Evolutionary conservation across 2,113 vertebrate genomes (phyloP).

Genomic region (Actenoides hombroni): DNA sequence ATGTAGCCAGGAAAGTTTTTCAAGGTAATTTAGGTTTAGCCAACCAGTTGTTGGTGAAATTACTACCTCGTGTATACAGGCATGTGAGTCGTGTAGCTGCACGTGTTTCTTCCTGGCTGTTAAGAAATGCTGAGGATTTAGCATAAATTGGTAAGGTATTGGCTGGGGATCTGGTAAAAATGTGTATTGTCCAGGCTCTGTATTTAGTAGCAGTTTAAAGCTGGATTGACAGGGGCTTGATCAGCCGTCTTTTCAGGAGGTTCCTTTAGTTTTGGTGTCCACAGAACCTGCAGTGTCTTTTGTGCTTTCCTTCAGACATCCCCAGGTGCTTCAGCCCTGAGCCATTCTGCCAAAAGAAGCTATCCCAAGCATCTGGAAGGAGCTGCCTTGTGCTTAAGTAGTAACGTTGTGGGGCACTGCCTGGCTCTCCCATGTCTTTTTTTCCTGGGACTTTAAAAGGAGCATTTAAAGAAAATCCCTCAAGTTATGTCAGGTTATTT

Average conservation of each 20-base stretch:
- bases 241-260: not conserved
- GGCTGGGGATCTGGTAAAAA: not conserved
- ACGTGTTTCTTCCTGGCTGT: rapidly evolving
- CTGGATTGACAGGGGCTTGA: not conserved
- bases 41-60: not conserved
- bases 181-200: not conserved
- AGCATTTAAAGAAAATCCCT: not conserved
- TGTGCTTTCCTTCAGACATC: not conserved
- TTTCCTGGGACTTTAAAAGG: not conserved
- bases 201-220: not conserved
- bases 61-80: rapidly evolving
- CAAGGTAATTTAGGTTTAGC: not conserved
- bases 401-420: not conserved
- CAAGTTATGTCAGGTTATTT: not conserved
- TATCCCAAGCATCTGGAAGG: not conserved
- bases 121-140: not conserved
- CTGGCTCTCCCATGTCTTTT: not conserved
- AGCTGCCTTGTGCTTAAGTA: not conserved
- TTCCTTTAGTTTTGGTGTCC: not conserved
- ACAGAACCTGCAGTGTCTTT: not conserved
- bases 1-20: not conserved
- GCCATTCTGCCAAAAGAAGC: not conserved
- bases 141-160: not conserved
- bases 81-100: not conserved
- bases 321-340: not conserved